Percentiles rank a stretch among this genome's conserved stretches.
Evolutionary conservation across 1,140 invertebrate genomes (phyloP).

Genomic region (Drosophila sproati): DNA sequence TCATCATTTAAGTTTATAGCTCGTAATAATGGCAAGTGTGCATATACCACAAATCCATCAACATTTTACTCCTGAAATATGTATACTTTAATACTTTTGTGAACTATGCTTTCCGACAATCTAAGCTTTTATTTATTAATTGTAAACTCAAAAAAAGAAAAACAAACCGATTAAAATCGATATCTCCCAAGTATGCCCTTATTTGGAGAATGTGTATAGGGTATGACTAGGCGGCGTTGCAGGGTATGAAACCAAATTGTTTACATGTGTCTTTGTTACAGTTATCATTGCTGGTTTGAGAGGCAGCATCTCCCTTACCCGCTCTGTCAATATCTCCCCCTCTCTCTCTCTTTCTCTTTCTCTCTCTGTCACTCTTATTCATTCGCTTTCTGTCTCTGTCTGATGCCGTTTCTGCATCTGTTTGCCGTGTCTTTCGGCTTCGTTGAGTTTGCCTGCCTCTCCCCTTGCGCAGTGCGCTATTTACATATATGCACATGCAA

Average conservation of each 20-base stretch:
- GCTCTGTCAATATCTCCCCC: neutral
- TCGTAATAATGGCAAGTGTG: too few relatives aligned
- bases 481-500: constrained; percentile 64
- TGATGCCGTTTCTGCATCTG: constrained; percentile 14
- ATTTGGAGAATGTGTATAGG: neutral
- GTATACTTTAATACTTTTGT: too few relatives aligned
- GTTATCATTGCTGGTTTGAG: constrained; percentile 64
- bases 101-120: too few relatives aligned
- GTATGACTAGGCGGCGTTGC: neutral
- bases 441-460: constrained; percentile 34
- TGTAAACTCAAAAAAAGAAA: too few relatives aligned
- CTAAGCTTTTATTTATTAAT: too few relatives aligned
- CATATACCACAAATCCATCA: too few relatives aligned
- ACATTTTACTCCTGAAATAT: too few relatives aligned
- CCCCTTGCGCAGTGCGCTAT: neutral
- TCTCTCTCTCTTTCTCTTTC: constrained; percentile 7
- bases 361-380: constrained; percentile 1
- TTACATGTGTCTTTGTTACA: constrained; percentile 81
- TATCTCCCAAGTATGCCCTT: too few relatives aligned
- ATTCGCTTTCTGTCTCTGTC: neutral
- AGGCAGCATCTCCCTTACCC: neutral
- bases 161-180: too few relatives aligned
- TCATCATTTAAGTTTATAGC: too few relatives aligned
- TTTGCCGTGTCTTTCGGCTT: constrained; percentile 29
- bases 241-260: constrained; percentile 69